Evolutionary conservation across 1,140 invertebrate genomes (phyloP), one percentile per base, ranked within the genome.

Genomic region (Philotrypesis tridentata): DNA sequence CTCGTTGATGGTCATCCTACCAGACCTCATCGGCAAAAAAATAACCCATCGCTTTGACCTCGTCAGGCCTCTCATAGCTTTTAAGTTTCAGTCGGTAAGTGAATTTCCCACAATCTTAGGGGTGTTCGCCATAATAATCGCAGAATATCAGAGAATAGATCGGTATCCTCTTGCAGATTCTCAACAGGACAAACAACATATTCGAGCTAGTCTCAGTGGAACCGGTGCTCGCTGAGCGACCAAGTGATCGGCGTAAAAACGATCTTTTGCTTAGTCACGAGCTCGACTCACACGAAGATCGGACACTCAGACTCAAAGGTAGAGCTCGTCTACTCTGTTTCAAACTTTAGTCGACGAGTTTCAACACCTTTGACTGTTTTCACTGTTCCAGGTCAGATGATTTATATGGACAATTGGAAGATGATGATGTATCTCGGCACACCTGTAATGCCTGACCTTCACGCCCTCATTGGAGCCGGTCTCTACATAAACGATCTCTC

Each of bases 401-500:
- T 99, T 86, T 98, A 97, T 89, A 98, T 99, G 97, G 96, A 97
- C 82, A 97, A 98, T 86, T 99, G 98, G 98, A 95, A 96, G 83
- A 96, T 97, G 95, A 98, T 99, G 92, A 97, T 99, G 94, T 99
- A 98, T 89, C 92, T 99, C 27, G 98, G 97, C 21, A 99, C 97
- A 0, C 98, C 98, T 0, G 96, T 99, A 82, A 98, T 99, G 96
- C 96, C 97, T 0, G 97, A 98, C 89, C 91, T 99, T 11, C 96
- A 97, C 68, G 95, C 96, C 0, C 93, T 99, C 85, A 96, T 98
- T 61, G 95, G 95, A 6, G 94, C 96, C 1, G 98, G 98, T 0
- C 93, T 99, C 0, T 99, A 98, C 88, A 98, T 99, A 86, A 99
- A 99, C 89, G 98, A 99, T 92, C 93, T 99, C 23, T 98, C 97